phyloP scores from a whole-genome alignment of 2,888 invertebrate species.

The Panzeria rudis region DNA sequence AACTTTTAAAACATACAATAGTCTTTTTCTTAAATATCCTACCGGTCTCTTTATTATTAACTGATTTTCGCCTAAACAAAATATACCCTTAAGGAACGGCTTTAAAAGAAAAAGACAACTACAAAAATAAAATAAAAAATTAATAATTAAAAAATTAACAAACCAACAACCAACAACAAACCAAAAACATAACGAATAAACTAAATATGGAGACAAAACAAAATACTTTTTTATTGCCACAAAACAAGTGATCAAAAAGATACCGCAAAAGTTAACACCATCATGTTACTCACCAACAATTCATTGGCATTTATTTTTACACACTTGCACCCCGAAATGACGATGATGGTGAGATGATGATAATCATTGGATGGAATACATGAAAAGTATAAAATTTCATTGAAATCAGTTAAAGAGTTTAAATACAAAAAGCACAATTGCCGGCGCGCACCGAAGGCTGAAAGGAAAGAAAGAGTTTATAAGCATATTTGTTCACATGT shows the following conservation, averaged over 20 bases:
- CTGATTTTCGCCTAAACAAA: conserved; percentile 15
- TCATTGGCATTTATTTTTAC: conserved; percentile 65
- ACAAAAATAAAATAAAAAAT: neutral
- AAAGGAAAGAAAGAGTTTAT: conserved; percentile 32
- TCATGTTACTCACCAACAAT: conserved; percentile 64
- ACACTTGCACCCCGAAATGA: conserved; percentile 62
- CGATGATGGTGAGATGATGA: conserved; percentile 43
- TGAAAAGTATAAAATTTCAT: conserved; percentile 66
- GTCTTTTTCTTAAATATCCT: conserved; percentile 3
- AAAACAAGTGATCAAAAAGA: conserved; percentile 66
- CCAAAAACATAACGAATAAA: neutral
- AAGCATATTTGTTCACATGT: neutral
- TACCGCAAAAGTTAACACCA: conserved; percentile 66
- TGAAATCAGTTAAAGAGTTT: conserved; percentile 63
- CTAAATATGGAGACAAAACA: conserved; percentile 49
- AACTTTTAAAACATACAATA: neutral
- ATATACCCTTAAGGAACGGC: conserved; percentile 35
- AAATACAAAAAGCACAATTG: conserved; percentile 39
- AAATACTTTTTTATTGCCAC: conserved; percentile 52
- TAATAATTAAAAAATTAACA: conserved; percentile 24
- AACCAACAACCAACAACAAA: conserved; percentile 4
- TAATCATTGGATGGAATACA: conserved; percentile 46
- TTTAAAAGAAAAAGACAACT: neutral
- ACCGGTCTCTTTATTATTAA: neutral
- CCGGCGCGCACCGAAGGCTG: conserved; percentile 17